These are phyloP conservation scores for Salvator merianae DNA, from an alignment of 2,113 vertebrate genomes.

Conservation along the genomic window DNA sequence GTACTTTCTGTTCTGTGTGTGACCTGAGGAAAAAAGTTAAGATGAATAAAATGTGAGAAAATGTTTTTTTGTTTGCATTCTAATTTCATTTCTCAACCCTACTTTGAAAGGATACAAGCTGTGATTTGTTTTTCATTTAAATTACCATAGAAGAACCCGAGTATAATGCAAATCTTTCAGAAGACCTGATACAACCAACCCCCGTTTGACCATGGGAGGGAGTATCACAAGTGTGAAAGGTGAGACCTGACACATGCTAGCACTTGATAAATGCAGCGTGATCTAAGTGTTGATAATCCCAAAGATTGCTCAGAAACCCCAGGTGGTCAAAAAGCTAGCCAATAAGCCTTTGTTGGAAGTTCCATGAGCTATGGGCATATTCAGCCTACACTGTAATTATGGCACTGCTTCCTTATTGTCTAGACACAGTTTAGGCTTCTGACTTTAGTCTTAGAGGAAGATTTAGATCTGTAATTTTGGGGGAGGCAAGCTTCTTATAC, in stretches of 20 bases:
- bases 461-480: not conserved
- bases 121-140: not conserved
- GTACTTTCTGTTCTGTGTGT: not conserved
- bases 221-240: not conserved
- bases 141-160: not conserved
- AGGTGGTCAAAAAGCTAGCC: not conserved
- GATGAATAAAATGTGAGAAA: no score
- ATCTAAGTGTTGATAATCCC: no score
- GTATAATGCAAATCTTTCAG: no score
- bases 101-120: not conserved
- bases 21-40: not conserved
- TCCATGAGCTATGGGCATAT: not conserved
- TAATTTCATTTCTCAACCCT: not conserved
- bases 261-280: not conserved
- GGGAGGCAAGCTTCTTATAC: no score
- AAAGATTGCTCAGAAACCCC: not conserved
- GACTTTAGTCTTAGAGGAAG: not conserved
- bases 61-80: no score
- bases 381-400: not conserved
- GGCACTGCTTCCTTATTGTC: not conserved
- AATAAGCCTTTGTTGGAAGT: not conserved
- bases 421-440: not conserved
- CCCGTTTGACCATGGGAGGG: no score
- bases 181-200: no score
- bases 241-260: not conserved